phyloP scores from a whole-genome alignment of 1,140 invertebrate species.

The Papilio polytes region DNA sequence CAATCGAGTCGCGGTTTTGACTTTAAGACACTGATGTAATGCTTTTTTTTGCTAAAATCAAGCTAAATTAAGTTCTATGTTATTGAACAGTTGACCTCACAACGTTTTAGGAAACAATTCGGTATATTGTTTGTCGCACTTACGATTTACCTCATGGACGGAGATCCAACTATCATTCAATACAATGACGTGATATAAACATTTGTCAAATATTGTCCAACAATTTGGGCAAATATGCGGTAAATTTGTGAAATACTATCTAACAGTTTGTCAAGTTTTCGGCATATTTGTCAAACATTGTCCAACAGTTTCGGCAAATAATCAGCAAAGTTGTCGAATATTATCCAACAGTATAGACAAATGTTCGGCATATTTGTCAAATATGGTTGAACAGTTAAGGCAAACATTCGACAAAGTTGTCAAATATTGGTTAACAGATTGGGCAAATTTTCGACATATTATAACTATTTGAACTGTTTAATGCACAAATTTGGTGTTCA shows the following conservation, averaged over 20 bases:
- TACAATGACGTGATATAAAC: slow-evolving; percentile 47
- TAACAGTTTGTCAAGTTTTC: no score
- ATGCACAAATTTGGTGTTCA: slow-evolving; percentile 21
- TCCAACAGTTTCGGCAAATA: slow-evolving; percentile 21
- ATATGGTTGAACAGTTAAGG: neutral
- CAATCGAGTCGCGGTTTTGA: neutral
- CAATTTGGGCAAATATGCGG: slow-evolving; percentile 23
- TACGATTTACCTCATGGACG: slow-evolving; percentile 65
- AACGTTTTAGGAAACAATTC: slow-evolving; percentile 30
- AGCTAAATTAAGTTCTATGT: neutral
- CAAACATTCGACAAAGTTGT: slow-evolving; percentile 16
- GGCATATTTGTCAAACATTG: neutral
- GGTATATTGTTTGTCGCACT: slow-evolving; percentile 39
- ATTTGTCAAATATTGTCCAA: slow-evolving; percentile 2
- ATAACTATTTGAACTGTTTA: neutral
- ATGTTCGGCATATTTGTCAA: slow-evolving; percentile 20
- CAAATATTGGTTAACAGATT: neutral
- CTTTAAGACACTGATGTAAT: neutral
- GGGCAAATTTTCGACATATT: slow-evolving; percentile 12
- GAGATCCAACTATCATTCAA: slow-evolving; percentile 62
- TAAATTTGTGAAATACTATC: neutral
- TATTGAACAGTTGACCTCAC: slow-evolving; percentile 19
- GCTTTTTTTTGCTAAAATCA: neutral
- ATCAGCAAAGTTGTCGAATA: slow-evolving; percentile 1
- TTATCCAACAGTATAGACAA: slow-evolving; percentile 7